Conservation (phyloP, 2,113 vertebrate species). For the Ahaetulla prasina region DNA sequence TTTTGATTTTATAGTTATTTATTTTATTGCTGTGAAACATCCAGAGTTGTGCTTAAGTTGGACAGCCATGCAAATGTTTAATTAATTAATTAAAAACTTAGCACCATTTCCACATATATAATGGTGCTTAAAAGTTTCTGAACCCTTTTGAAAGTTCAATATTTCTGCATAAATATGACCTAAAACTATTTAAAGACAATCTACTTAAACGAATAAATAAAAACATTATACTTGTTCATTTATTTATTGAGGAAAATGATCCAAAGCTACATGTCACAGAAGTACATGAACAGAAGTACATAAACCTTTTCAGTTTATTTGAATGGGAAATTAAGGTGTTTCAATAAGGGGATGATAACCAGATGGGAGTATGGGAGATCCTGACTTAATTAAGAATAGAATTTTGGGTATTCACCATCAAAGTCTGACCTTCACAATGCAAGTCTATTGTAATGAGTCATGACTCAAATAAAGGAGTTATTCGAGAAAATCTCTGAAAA, state of each 20-base stretch:
- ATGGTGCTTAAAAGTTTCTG: background rate
- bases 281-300: background rate
- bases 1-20: background rate
- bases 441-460: background rate
- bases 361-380: background rate
- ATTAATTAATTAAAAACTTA: background rate
- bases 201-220: background rate
- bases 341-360: background rate
- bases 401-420: background rate
- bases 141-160: background rate
- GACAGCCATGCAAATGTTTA: background rate
- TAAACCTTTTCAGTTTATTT: background rate
- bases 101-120: background rate
- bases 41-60: background rate
- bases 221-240: background rate
- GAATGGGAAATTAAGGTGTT: background rate
- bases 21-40: background rate
- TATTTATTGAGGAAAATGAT: background rate
- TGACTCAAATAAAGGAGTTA: background rate
- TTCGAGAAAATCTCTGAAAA: background rate
- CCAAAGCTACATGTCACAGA: background rate
- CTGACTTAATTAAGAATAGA: background rate
- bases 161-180: background rate
- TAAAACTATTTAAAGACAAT: background rate
- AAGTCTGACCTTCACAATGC: background rate